These are phyloP conservation scores for Lithobates sylvaticus DNA, from an alignment of 2,797 vertebrate species.

Conservation along the genomic window DNA sequence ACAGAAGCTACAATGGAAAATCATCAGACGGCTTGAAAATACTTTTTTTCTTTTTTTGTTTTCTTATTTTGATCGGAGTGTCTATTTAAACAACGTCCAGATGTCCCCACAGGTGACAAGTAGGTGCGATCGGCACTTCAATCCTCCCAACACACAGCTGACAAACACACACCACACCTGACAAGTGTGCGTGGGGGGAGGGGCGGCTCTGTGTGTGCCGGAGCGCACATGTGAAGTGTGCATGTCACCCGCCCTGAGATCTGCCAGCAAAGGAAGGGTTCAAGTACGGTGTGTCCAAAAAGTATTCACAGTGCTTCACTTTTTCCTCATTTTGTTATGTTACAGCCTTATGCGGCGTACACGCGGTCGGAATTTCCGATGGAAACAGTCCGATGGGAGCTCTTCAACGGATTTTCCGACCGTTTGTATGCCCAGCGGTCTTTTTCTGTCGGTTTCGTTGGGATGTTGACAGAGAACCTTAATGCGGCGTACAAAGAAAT, in stretches of 20 bases:
- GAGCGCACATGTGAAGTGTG: not conserved
- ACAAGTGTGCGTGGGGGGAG: not conserved
- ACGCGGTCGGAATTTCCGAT: too few species aligned
- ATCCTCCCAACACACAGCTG: not conserved
- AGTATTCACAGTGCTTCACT: too few species aligned
- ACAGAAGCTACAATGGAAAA: not conserved
- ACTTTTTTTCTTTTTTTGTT: too few species aligned
- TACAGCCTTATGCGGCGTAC: too few species aligned
- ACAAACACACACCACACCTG: constrained; percentile 20
- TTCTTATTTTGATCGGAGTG: not conserved
- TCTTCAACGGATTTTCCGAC: too few species aligned
- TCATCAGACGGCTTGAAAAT: not conserved
- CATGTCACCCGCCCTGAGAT: not conserved
- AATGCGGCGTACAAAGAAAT: too few species aligned
- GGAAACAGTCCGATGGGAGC: too few species aligned
- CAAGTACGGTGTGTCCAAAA: not conserved
- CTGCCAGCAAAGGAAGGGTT: not conserved
- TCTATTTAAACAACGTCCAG: constrained; percentile 6
- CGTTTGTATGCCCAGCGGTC: too few species aligned
- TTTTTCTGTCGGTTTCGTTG: too few species aligned
- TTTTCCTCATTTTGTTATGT: too few species aligned
- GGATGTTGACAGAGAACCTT: too few species aligned
- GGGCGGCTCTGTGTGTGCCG: not conserved
- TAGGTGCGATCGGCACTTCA: not conserved
- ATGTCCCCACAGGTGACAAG: constrained; percentile 11